Base-by-base conservation (phyloP, 2,113 vertebrate genomes). In the Leptobrachium ailaonicum region DNA sequence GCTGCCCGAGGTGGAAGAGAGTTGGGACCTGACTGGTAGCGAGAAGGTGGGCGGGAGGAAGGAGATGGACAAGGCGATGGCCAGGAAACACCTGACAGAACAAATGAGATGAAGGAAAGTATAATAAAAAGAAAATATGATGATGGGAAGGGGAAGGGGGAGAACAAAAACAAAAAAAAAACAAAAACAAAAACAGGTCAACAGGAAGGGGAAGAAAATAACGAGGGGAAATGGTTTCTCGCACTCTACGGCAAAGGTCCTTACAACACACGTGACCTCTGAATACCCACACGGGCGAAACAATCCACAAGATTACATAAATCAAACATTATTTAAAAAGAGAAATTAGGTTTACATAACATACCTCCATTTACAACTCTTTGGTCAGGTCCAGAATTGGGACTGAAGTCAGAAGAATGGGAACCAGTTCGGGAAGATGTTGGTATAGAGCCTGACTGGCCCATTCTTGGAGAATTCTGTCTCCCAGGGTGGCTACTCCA, bases 21-120 rank as follows among this genome's bases (percentile, higher is more conserved):
- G 94, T 93, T 97, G 92, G 97, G 95, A 93, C 96, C 96, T 92
- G 97, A 96, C 95, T 95, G 96, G 96, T 97, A 98, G 95, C 96
- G 96, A 94, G 96, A 95, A 94, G 96, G 96, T 95, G 96, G 95
- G 91, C 96, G 96, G 92, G 96, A 98, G 92, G 96, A 97, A 95
- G 96, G 95, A 96, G 97, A 98, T 91, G 95, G 96, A 95, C 96
- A 99, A 94, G 96, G 96, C 95, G 97, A 96, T 95, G 95, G 95
- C 97, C 97, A 99, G 93, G 96, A 94, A 94, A 95, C 94, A 99
- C 97, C 97, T 96, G 94, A 95, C 91, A 94, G 92, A 93, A 95
- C 93, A 95, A 95, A 95, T 94, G 93, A 94, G 91, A 95, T 94
- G 93, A 94, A 94, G 94, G 93, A 95, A 93, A 94, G 92, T 92